A percentile compares a stretch with the other conserved stretches of the same genome.
Conservation (phyloP, 2,113 vertebrate species). For the Anarrhichthys ocellatus region DNA sequence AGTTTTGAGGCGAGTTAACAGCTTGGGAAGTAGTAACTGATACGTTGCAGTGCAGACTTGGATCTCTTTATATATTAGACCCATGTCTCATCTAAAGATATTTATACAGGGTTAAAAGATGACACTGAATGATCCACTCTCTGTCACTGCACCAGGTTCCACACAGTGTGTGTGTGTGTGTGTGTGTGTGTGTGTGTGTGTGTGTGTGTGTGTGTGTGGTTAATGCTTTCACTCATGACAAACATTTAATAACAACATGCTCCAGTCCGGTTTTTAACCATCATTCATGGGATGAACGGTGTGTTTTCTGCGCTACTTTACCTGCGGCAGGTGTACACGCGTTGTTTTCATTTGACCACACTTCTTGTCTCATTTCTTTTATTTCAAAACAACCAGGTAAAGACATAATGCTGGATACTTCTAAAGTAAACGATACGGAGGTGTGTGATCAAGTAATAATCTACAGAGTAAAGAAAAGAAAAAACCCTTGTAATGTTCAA, state of each 20-base stretch:
- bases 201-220: slow-evolving; percentile 85
- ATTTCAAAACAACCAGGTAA: slow-evolving; percentile 91
- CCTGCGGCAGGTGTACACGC: slow-evolving; percentile 73
- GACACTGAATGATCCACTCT: slow-evolving; percentile 94
- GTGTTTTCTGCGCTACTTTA: slow-evolving; percentile 82
- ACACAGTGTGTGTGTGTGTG: slow-evolving; percentile 84
- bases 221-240: slow-evolving; percentile 85
- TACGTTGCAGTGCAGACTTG: slow-evolving; percentile 88
- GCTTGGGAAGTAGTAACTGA: slow-evolving; percentile 85
- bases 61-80: slow-evolving; percentile 89
- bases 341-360: slow-evolving; percentile 58
- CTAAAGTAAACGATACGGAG: slow-evolving; percentile 85
- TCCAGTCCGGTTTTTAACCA: slow-evolving; percentile 70
- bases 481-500: slow-evolving; percentile 85
- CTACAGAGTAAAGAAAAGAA: slow-evolving; percentile 76
- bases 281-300: slow-evolving; percentile 69
- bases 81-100: slow-evolving; percentile 91
- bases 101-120: slow-evolving; percentile 94
- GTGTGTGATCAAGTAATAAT: slow-evolving; percentile 90
- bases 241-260: slow-evolving; percentile 78
- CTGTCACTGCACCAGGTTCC: slow-evolving; percentile 84
- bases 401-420: slow-evolving; percentile 95
- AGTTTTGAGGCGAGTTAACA: slow-evolving; percentile 85
- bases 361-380: slow-evolving; percentile 73
- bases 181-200: slow-evolving; percentile 84